Evolutionary conservation across 2,888 invertebrate species (phyloP).

Genomic region (Drepanosiphum platanoidis): DNA sequence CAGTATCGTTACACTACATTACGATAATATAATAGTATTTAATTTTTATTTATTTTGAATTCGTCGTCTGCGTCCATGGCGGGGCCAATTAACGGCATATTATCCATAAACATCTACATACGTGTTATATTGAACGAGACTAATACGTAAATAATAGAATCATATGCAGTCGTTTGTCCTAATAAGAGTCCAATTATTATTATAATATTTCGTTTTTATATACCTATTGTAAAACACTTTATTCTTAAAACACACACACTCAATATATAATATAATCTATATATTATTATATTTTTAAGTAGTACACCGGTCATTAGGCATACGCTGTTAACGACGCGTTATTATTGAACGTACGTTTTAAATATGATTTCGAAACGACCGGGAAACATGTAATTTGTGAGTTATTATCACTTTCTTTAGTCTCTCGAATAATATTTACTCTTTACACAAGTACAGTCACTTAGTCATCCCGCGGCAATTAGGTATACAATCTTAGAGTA

Average conservation of each 20-base stretch:
- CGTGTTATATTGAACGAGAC: not conserved
- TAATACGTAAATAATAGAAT: not conserved
- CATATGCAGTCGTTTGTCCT: not conserved
- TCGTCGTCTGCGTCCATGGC: not conserved
- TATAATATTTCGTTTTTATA: not conserved
- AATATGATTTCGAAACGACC: not conserved
- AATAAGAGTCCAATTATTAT: slow-evolving; percentile 19
- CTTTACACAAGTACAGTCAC: not conserved
- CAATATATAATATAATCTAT: not conserved
- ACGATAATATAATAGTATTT: too few species aligned
- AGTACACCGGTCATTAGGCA: not conserved
- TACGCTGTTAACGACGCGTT: not conserved
- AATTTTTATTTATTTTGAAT: too few species aligned
- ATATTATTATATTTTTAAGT: not conserved
- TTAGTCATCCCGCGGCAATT: not conserved
- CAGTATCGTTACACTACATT: too few species aligned
- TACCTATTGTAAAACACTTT: not conserved
- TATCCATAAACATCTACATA: not conserved
- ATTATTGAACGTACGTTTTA: not conserved
- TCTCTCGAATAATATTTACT: not conserved
- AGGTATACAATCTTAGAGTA: not conserved
- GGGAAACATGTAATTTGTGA: not conserved
- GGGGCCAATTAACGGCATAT: slow-evolving; percentile 28
- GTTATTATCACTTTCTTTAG: not conserved
- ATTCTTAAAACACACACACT: not conserved